Conservation (phyloP, 2,113 vertebrate species). For the Phoenicopterus ruber region DNA sequence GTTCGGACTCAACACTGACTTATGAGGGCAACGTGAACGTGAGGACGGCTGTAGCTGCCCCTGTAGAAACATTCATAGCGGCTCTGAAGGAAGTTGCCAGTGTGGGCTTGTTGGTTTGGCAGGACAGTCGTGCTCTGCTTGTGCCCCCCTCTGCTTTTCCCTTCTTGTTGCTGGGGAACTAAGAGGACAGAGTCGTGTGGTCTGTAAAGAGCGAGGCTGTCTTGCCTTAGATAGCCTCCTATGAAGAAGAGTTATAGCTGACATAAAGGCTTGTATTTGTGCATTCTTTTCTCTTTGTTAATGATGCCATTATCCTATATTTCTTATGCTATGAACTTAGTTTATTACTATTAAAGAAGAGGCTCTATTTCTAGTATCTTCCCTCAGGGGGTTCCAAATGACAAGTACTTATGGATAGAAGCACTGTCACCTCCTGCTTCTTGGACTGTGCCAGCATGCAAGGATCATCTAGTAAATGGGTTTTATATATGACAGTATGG, state of each 20-base stretch:
- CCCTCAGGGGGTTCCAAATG: neutral
- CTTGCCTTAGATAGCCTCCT: neutral
- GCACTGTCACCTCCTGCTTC: neutral
- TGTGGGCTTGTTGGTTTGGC: neutral
- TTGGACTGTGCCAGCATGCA: neutral
- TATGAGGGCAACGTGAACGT: fast-evolving
- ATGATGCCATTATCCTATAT: neutral
- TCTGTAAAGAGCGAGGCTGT: neutral
- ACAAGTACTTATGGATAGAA: neutral
- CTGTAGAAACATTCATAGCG: neutral
- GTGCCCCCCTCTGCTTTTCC: neutral
- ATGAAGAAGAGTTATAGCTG: neutral
- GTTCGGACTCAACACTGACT: neutral
- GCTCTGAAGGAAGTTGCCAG: neutral
- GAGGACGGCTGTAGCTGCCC: neutral
- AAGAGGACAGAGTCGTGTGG: neutral
- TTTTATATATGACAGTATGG: neutral
- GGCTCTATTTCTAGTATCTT: neutral
- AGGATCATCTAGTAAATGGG: neutral
- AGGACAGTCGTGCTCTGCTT: neutral
- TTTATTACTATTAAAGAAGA: neutral
- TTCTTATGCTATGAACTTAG: neutral
- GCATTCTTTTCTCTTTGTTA: neutral
- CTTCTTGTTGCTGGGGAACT: neutral
- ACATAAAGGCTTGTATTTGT: neutral